A percentile compares a stretch with the other conserved stretches of the same genome.
phyloP scores from a whole-genome alignment of 2,113 vertebrate species.

The Hydrochoerus hydrochaeris region DNA sequence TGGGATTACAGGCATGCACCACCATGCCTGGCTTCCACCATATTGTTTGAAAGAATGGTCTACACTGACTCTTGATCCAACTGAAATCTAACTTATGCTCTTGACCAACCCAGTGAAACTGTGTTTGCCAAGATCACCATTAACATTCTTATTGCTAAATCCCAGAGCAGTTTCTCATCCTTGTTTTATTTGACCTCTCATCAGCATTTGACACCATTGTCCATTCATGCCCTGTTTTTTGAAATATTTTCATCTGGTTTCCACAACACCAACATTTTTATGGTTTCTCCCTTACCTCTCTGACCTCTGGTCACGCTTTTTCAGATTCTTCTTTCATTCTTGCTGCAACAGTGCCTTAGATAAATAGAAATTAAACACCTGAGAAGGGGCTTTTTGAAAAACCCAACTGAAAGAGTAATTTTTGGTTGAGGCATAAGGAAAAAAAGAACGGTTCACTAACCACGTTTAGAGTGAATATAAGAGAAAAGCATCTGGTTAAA shows the following conservation, averaged over 20 bases:
- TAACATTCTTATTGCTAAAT: background rate
- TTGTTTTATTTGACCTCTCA: background rate
- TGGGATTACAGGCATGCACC: too few relatives aligned
- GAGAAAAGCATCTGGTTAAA: conserved; percentile 75
- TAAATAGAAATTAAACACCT: background rate
- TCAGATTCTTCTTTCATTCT: background rate
- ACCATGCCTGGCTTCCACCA: too few relatives aligned
- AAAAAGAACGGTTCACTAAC: conserved; percentile 45
- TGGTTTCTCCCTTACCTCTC: background rate
- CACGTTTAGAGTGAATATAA: conserved; percentile 29
- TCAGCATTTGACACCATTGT: background rate
- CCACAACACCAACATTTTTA: background rate
- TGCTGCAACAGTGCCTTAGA: background rate
- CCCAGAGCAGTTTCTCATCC: background rate
- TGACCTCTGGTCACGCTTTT: background rate
- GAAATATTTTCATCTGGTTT: background rate
- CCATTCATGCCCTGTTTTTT: background rate
- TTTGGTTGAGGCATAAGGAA: conserved; percentile 22
- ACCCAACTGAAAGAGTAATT: conserved; percentile 45
- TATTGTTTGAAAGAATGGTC: background rate
- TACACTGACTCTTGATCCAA: background rate
- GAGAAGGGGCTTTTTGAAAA: conserved; percentile 53
- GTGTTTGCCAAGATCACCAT: background rate
- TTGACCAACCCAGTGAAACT: background rate
- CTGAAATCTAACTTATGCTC: background rate